A percentile compares a stretch with the other conserved stretches of the same genome.
phyloP scores from a whole-genome alignment of 2,113 vertebrate species.

The Rissa tridactyla region DNA sequence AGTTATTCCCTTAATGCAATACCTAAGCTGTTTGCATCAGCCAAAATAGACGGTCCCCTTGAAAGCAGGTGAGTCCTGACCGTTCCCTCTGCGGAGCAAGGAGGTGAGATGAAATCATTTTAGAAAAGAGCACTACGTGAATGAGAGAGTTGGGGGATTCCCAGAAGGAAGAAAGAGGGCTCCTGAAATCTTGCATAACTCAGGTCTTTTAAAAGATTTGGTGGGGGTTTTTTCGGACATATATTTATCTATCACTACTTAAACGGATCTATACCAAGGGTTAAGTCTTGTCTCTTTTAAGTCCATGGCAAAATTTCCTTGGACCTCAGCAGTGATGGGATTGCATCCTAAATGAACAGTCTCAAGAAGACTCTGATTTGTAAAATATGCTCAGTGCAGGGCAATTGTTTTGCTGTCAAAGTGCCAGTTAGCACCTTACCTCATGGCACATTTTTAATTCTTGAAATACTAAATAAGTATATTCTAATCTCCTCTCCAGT shows the following conservation, averaged over 20 bases:
- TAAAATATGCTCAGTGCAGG: neutral
- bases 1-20: neutral
- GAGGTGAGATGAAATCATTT: neutral
- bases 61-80: neutral
- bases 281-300: neutral
- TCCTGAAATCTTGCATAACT: neutral
- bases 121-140: neutral
- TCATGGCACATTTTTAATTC: neutral
- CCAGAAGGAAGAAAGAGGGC: neutral
- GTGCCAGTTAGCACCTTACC: neutral
- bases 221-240: neutral
- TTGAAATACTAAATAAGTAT: neutral
- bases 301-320: neutral
- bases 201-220: neutral
- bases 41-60: neutral
- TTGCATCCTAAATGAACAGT: neutral
- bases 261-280: neutral
- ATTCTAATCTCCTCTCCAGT: neutral
- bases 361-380: neutral
- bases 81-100: neutral
- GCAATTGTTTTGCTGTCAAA: neutral
- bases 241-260: neutral
- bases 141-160: neutral
- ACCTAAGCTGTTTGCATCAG: constrained; percentile 5
- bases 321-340: neutral